Evolutionary conservation across 2,888 invertebrate species (phyloP), one percentile per base, ranked within the genome.

Genomic region (Himalopsyche japonica): DNA sequence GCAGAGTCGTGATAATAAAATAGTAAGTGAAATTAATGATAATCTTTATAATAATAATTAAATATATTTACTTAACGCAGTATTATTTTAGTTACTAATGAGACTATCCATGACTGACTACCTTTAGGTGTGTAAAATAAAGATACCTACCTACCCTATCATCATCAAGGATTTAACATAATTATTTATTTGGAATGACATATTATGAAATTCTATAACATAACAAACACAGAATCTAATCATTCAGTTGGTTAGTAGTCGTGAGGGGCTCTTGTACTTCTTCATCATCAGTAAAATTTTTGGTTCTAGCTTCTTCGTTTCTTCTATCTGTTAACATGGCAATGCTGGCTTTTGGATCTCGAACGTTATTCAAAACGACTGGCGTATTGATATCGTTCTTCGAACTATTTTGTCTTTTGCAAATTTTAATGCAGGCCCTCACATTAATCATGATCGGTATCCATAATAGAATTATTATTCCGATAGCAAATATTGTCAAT

Each of bases 401-500:
- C 24, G 34, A 86, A 70, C 49, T 30, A 27, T 79, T 82, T 30
- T 79, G 12, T 84, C 82, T 78, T 79, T 87, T 85, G 24, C 87
- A 49, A 34, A 87, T 87, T 12, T 82, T 77, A 1, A 81, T 48
- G 70, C 86, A 85, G 20, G 86, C 82, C 47, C 57, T 85, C 15
- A 79, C 84, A 87, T 85, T 85, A 20, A 87, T 81, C 82, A 86
- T 88, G 57, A 88, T 87, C 27, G 88, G 84, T 76, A 88, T 84
- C 83, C 86, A 85, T n/a, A 89, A 88, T n/a, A 91, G 87, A 43
- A 91, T 87, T 12, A 91, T 87, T 5, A 91, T 85, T 43, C 93
- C 93, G 18, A 92, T 86, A 20, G 90, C 88, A 82, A 91, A 88
- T 77, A 92, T 91, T 5, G 92, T 87, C 5, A 92, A 89, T 0